Conservation (phyloP, 2,797 vertebrate genomes). For the Oreonectes daqikongensis region DNA sequence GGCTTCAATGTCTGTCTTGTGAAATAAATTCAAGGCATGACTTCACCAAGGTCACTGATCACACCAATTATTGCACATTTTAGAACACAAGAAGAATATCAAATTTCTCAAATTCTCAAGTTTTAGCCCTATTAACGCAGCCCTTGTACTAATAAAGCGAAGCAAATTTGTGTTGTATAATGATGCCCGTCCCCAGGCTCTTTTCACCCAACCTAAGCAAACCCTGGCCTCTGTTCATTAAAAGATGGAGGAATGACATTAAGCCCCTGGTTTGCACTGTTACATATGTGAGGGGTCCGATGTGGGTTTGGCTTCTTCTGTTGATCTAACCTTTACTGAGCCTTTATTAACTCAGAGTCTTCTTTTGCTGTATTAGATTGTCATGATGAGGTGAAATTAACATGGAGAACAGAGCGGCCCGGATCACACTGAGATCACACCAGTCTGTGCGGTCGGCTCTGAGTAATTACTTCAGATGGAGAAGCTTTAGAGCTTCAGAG, state of each 20-base stretch:
- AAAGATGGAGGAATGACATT: constrained; percentile 75
- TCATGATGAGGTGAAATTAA: constrained; percentile 78
- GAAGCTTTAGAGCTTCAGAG: constrained; percentile 42
- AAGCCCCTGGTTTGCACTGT: constrained; percentile 61
- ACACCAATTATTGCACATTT: constrained; percentile 39
- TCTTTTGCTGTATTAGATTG: constrained; percentile 71
- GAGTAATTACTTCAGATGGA: constrained; percentile 52
- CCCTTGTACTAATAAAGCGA: constrained; percentile 46
- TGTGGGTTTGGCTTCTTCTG: constrained; percentile 76
- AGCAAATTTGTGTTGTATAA: constrained; percentile 53
- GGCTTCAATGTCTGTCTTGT: background rate
- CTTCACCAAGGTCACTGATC: constrained; percentile 37
- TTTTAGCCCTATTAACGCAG: constrained; percentile 47
- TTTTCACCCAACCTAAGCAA: constrained; percentile 50
- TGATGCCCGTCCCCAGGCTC: constrained; percentile 50
- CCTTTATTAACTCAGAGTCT: constrained; percentile 79
- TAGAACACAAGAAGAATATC: constrained; percentile 28
- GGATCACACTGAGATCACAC: constrained; percentile 65
- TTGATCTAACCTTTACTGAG: constrained; percentile 82
- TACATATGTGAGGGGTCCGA: constrained; percentile 65
- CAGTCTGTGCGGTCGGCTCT: constrained; percentile 50
- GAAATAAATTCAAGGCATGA: constrained; percentile 28
- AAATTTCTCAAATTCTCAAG: constrained; percentile 29
- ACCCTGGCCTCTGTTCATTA: constrained; percentile 67
- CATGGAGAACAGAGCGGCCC: constrained; percentile 72